These are phyloP conservation scores for Micropoecilia bifurca DNA, from an alignment of 2,797 vertebrate species.

Conservation along the genomic window DNA sequence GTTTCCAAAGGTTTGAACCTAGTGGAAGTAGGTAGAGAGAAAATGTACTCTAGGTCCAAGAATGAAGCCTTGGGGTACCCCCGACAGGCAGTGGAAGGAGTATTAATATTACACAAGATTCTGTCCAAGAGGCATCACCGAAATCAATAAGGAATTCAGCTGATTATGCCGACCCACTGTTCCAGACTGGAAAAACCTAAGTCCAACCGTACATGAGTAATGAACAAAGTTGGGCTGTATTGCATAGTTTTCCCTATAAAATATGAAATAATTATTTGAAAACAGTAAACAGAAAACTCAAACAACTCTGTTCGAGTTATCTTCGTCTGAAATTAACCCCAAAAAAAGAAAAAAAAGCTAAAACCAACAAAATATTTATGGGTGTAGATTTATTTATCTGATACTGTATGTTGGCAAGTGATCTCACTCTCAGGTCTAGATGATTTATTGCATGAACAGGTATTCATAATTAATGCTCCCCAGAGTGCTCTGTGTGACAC, in stretches of 20 bases:
- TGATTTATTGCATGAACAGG: constrained; percentile 44
- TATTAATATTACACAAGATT: not conserved
- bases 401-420: not conserved
- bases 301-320: not conserved
- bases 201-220: not conserved
- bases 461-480: constrained; percentile 67
- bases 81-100: not conserved
- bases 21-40: not conserved
- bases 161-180: not conserved
- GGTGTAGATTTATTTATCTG: not conserved
- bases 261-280: not conserved
- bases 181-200: not conserved
- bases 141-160: not conserved
- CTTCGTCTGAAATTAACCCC: not conserved
- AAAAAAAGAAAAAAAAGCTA: no score
- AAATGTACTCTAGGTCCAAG: not conserved
- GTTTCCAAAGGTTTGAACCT: not conserved
- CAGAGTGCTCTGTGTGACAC: constrained; percentile 48
- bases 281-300: no score
- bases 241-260: not conserved
- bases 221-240: not conserved
- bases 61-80: not conserved
- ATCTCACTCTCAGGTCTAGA: constrained; percentile 19
- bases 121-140: not conserved
- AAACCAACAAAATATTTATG: not conserved